These are phyloP conservation scores for Paralinhomoeus sp. DNA, from an alignment of 2,888 invertebrate species.

Conservation along the genomic window DNA sequence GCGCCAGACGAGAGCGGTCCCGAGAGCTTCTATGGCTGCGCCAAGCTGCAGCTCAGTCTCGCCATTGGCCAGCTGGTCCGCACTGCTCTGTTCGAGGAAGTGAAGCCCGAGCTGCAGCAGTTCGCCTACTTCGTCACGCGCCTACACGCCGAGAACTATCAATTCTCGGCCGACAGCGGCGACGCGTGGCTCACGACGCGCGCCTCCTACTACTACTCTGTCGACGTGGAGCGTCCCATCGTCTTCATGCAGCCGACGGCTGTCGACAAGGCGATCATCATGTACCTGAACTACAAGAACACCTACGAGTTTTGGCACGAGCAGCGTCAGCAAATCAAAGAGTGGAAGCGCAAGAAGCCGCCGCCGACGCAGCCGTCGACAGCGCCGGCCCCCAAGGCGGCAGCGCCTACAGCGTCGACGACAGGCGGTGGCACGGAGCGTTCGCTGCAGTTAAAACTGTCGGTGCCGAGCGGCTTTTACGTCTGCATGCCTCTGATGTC, in stretches of 20 bases:
- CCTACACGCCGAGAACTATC: slow-evolving; percentile 37
- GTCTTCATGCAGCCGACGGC: slow-evolving; percentile 83
- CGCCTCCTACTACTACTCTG: slow-evolving; percentile 31
- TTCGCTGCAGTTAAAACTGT: slow-evolving; percentile 4
- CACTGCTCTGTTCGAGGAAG: slow-evolving; percentile 86
- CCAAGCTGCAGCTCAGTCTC: slow-evolving; percentile 72
- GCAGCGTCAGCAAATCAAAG: slow-evolving; percentile 38
- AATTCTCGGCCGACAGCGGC: no score
- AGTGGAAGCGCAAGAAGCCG: background rate
- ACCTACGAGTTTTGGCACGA: slow-evolving; percentile 98
- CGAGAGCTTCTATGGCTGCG: slow-evolving; percentile 32
- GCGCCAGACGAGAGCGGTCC: slow-evolving; percentile 4
- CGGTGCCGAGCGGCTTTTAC: slow-evolving; percentile 20
- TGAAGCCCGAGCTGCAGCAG: slow-evolving; percentile 86
- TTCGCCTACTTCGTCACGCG: slow-evolving; percentile 92
- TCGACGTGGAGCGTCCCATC: slow-evolving; percentile 70
- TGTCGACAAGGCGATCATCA: slow-evolving; percentile 86
- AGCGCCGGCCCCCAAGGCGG: background rate
- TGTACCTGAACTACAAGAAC: slow-evolving; percentile 97
- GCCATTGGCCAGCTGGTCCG: slow-evolving; percentile 71
- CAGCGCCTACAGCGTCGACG: background rate
- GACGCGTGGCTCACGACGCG: no score
- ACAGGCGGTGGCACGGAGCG: background rate
- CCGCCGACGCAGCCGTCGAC: background rate
- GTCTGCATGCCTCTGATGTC: slow-evolving; percentile 19